phyloP scores from a whole-genome alignment of 2,113 vertebrate species.

The Papio anubis region DNA sequence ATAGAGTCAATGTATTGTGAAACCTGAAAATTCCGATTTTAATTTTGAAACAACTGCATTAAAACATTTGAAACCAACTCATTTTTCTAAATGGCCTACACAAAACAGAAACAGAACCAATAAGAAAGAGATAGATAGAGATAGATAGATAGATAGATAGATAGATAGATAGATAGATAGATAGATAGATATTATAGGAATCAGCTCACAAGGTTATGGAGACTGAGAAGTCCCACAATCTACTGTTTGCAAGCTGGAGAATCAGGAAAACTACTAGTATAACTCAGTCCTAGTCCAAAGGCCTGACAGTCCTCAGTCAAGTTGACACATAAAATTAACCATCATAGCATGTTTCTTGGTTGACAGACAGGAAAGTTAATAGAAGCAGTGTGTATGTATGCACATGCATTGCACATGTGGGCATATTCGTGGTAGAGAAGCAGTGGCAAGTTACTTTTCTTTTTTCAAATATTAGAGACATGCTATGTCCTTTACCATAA shows the following conservation, averaged over 20 bases:
- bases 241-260: background rate
- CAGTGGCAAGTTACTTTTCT: background rate
- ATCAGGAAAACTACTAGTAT: background rate
- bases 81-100: background rate
- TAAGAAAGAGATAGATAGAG: background rate
- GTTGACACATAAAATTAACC: background rate
- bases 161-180: background rate
- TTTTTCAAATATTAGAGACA: background rate
- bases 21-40: background rate
- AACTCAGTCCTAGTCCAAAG: background rate
- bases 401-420: too few species aligned
- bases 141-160: background rate
- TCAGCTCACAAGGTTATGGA: background rate
- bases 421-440: background rate
- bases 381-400: background rate
- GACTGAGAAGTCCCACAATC: background rate
- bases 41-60: background rate
- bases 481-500: background rate
- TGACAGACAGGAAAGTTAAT: background rate
- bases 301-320: background rate
- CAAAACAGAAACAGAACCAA: background rate
- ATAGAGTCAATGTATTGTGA: background rate
- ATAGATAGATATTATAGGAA: background rate
- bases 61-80: background rate
- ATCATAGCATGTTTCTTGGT: background rate